A percentile compares a stretch with the other conserved stretches of the same genome.
phyloP scores from a whole-genome alignment of 2,113 vertebrate species.

The Probosciger aterrimus region DNA sequence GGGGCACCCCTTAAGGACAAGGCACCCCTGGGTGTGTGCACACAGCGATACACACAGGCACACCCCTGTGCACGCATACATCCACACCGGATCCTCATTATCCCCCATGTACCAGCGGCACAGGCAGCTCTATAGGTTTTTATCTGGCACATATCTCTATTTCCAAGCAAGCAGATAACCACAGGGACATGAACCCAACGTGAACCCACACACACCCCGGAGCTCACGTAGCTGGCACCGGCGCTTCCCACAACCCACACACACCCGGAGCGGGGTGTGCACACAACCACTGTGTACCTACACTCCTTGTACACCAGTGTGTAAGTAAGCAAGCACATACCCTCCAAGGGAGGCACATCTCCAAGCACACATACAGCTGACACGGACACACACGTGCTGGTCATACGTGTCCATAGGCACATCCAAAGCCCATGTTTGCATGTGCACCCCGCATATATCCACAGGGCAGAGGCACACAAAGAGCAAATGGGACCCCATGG shows the following conservation, averaged over 20 bases:
- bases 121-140: accelerated
- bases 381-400: accelerated
- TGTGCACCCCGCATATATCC: not conserved
- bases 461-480: not conserved
- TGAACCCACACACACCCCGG: not conserved
- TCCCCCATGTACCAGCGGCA: accelerated
- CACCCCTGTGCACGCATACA: not conserved
- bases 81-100: accelerated
- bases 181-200: accelerated
- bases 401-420: not conserved
- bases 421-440: not conserved
- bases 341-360: not conserved
- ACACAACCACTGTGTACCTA: accelerated
- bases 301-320: accelerated
- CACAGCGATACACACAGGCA: not conserved
- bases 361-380: accelerated
- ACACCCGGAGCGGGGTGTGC: accelerated
- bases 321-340: not conserved
- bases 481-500: accelerated
- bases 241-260: accelerated
- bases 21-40: accelerated
- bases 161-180: not conserved
- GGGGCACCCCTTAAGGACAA: not conserved
- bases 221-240: accelerated
- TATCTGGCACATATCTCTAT: accelerated